phyloP scores from a whole-genome alignment of 2,888 invertebrate species.

The Mesorhabditis spiculigera region DNA sequence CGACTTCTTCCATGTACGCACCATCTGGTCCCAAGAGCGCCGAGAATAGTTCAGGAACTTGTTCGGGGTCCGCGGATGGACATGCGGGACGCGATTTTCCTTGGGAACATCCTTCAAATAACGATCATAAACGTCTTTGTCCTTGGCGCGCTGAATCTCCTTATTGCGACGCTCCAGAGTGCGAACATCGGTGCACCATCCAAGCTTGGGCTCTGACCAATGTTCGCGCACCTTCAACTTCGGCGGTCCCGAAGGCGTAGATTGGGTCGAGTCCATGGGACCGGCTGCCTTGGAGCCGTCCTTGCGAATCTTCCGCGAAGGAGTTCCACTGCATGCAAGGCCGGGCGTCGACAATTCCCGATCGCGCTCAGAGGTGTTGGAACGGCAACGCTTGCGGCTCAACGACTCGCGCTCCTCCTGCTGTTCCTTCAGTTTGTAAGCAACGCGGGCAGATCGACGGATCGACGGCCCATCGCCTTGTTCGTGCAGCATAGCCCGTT shows the following conservation, averaged over 20 bases:
- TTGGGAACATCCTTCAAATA: slow-evolving; percentile 40
- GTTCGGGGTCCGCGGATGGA: slow-evolving; percentile 83
- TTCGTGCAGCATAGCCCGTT: too few relatives aligned
- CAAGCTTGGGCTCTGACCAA: slow-evolving; percentile 45
- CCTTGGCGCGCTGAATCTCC: slow-evolving; percentile 40
- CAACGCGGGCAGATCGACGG: neutral
- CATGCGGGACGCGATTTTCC: slow-evolving; percentile 33
- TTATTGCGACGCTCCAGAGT: slow-evolving; percentile 38
- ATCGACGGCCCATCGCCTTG: too few relatives aligned
- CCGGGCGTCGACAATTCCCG: too few relatives aligned
- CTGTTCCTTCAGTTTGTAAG: neutral
- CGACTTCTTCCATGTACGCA: slow-evolving; percentile 47
- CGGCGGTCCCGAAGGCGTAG: neutral
- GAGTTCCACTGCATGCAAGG: neutral
- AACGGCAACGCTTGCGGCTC: neutral
- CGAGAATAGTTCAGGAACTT: slow-evolving; percentile 82
- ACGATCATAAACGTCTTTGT: slow-evolving; percentile 45
- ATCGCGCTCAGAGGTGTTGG: too few relatives aligned
- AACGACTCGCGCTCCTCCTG: slow-evolving; percentile 4
- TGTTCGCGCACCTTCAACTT: slow-evolving; percentile 18
- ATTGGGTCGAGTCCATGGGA: neutral
- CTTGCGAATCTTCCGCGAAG: neutral
- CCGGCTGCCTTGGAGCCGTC: neutral
- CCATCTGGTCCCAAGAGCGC: slow-evolving; percentile 83
- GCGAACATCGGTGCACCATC: slow-evolving; percentile 50